Evolutionary conservation across 2,113 vertebrate species (phyloP).

Genomic region (Sinosuthora webbiana): DNA sequence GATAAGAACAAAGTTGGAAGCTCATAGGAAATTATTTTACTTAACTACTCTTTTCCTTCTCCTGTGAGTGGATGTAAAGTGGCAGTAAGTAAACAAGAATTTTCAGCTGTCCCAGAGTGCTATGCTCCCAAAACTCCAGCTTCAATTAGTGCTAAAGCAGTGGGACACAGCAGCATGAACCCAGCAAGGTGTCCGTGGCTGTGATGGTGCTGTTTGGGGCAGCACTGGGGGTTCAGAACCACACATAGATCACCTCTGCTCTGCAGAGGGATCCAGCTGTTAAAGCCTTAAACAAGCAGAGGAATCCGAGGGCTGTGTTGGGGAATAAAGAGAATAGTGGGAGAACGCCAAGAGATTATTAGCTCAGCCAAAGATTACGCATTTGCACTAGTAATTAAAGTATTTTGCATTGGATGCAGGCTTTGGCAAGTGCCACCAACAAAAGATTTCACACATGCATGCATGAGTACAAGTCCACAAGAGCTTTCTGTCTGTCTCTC

Average conservation of each 20-base stretch:
- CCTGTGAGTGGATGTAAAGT: not conserved
- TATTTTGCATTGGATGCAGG: conserved; percentile 72
- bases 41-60: not conserved
- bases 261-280: not conserved
- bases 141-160: not conserved
- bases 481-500: not conserved
- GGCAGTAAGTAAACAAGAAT: not conserved
- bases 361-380: conserved; percentile 70
- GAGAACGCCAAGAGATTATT: conserved; percentile 60
- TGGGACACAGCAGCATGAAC: not conserved
- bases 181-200: not conserved
- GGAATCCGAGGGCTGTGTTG: conserved; percentile 17
- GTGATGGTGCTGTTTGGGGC: not conserved
- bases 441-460: conserved; percentile 71
- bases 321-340: conserved; percentile 65
- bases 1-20: not conserved
- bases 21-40: not conserved
- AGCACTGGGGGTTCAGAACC: not conserved
- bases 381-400: conserved; percentile 77
- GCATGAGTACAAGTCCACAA: conserved; percentile 26
- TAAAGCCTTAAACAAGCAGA: conserved; percentile 40
- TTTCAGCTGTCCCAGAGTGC: not conserved
- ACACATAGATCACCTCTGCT: not conserved
- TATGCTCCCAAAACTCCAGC: not conserved
- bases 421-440: conserved; percentile 73